Base-by-base conservation (phyloP, 2,797 vertebrate genomes). In the Rhinophrynus dorsalis region DNA sequence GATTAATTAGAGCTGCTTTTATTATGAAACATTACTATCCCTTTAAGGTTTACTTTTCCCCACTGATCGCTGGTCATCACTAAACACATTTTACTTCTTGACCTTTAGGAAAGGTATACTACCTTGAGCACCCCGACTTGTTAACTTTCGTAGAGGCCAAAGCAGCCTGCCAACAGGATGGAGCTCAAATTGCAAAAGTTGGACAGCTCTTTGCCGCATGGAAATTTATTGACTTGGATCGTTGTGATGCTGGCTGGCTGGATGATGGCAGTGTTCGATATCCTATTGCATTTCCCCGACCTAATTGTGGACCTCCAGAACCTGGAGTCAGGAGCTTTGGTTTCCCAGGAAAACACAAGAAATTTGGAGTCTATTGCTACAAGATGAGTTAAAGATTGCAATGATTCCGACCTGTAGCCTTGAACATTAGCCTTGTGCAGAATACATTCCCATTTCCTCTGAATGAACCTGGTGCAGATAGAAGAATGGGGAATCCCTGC, bases 131-230 rank as follows among this genome's bases (percentile, higher is more conserved):
- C 7, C 78, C 23, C 0, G 38, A 77, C 2, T 87, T 85, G 75
- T 81, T 96, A 76, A 94, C 87, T 0, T 90, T 94, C 80, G 82
- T 82, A 0, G 90, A 93, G 45, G 96, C 93, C 0, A 81, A 77
- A 61, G 79, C 82, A 75, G 88, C 88, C 0, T 96, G 95, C 74
- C 59, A 56, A 74, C 79, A 90, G 0, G 84, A 86, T 0, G 77
- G 86, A 0, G 88, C 90, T 0, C 78, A 82, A 62, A 89, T 95
- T 0, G 91, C 94, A 60, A 92, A 79, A 23, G 93, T 96, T 33
- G 94, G 94, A 32, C 94, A 96, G 48, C 89, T 97, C 21, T 96
- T 91, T 24, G 87, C 91, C 0, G 92, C 94, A 15, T 97, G 95
- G 94, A 94, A 84, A 68, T 88, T 94, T 73, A 42, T 8, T 0